These are phyloP conservation scores for Odontocolon sp. DNA, from an alignment of 2,888 invertebrate species.

Conservation along the genomic window DNA sequence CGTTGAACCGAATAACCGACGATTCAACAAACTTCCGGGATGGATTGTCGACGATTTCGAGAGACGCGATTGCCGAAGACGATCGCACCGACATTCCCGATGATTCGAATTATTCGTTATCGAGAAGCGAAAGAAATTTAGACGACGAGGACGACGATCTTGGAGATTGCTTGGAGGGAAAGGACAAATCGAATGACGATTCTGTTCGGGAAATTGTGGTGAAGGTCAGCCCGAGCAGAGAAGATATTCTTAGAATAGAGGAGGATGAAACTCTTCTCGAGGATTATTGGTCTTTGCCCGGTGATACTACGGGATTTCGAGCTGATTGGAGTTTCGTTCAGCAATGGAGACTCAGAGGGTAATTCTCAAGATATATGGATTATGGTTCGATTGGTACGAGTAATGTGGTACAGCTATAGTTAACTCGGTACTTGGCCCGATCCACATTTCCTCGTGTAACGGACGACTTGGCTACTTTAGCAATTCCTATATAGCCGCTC, in stretches of 20 bases:
- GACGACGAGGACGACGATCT: conserved; percentile 26
- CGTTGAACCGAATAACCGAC: conserved; percentile 48
- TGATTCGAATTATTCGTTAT: not conserved
- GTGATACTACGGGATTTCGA: conserved; percentile 81
- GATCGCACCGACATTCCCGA: conserved; percentile 23
- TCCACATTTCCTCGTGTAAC: conserved; percentile 49
- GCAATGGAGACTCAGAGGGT: conserved; percentile 87
- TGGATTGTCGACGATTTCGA: conserved; percentile 40
- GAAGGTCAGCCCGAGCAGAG: conserved; percentile 81
- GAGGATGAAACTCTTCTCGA: conserved; percentile 78
- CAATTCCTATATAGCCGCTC: conserved; percentile 31
- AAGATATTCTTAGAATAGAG: conserved; percentile 77
- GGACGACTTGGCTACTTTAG: conserved; percentile 15
- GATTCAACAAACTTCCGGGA: conserved; percentile 36
- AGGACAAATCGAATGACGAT: conserved; percentile 11
- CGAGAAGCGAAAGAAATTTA: not conserved
- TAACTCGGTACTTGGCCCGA: conserved; percentile 4
- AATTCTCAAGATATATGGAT: conserved; percentile 59
- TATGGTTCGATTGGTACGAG: not conserved
- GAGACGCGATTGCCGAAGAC: conserved; percentile 22
- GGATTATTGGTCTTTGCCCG: conserved; percentile 79
- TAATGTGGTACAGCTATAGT: not conserved
- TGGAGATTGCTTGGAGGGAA: not conserved
- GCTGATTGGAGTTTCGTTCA: conserved; percentile 90
- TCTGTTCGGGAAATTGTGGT: conserved; percentile 82